Base-by-base conservation (phyloP, 2,888 invertebrate genomes). In the Dryococelus australis region DNA sequence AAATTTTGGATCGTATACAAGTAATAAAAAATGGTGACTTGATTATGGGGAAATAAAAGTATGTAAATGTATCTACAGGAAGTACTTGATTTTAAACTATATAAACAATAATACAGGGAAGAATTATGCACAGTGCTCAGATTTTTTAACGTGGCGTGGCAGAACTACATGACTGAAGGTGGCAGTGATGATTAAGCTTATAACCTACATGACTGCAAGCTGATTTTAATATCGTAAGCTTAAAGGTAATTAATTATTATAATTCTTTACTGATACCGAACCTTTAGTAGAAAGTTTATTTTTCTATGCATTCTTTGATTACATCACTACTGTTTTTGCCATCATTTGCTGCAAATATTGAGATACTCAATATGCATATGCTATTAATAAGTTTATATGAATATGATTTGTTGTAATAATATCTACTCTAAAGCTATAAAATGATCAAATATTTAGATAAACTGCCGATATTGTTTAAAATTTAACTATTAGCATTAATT, bases 381-480 rank as follows among this genome's bases (percentile, higher is more conserved):
- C 65, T 65, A 65, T 20, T 20, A 65, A 65, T 65, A 65, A 10
- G 65, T 65, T 65, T 65, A 65, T 65, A 12, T 65, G 65, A 2
- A 65, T 65, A 20, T n/a, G n/a, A 24, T 65, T 65, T 12, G 20
- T 9, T 65, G 65, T 24, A 5, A 65, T 65, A 65, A 65, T 65
- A 10, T 47, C 47, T 65, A 65, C 65, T n/a, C n/a, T n/a, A 65
- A 24, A n/a, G n/a, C 65, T 65, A 65, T 65, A 65, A 65, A 65
- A n/a, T 65, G 20, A 65, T 65, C 65, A n/a, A 65, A 65, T 9
- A 20, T n/a, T 65, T 65, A 1, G 65, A 65, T 12, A 65, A 65
- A 65, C 65, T 65, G 65, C 65, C 65, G 65, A 65, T n/a, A n/a
- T 65, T 65, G n/a, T 65, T 65, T 65, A 65, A 24, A 65, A 65